phyloP scores from a whole-genome alignment of 2,113 vertebrate species.

The Oryzias celebensis region DNA sequence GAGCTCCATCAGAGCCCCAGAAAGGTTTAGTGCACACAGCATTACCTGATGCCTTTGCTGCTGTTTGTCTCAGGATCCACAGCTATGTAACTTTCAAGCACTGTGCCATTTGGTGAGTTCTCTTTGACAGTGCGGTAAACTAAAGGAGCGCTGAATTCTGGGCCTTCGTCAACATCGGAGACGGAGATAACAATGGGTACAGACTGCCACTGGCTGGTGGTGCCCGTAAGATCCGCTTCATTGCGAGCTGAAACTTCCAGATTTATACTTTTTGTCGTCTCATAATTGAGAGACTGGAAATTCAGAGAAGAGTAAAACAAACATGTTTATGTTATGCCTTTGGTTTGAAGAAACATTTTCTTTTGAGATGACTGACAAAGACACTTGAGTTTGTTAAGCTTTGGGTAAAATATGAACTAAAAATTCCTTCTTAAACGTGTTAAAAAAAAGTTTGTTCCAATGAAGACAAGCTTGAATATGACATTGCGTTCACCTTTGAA shows the following conservation, averaged over 20 bases:
- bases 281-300: constrained; percentile 82
- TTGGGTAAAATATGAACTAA: too few species aligned
- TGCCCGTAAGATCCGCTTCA: constrained; percentile 74
- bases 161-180: constrained; percentile 83
- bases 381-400: too few species aligned
- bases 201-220: constrained; percentile 63
- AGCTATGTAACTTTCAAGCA: constrained; percentile 80
- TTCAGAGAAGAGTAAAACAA: background rate
- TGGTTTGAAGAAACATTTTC: too few species aligned
- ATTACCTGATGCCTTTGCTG: constrained; percentile 81
- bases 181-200: constrained; percentile 76
- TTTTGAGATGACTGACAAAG: too few species aligned
- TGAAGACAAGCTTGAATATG: background rate
- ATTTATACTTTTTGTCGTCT: constrained; percentile 61
- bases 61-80: constrained; percentile 84
- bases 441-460: too few species aligned
- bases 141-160: constrained; percentile 76
- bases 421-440: too few species aligned
- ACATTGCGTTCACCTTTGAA: constrained; percentile 78
- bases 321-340: too few species aligned
- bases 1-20: too few species aligned
- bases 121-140: constrained; percentile 77
- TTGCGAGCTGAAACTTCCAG: constrained; percentile 82
- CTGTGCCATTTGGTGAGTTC: constrained; percentile 68
- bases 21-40: background rate